Conservation (phyloP, 2,888 invertebrate genomes). For the Noctua fimbriata region DNA sequence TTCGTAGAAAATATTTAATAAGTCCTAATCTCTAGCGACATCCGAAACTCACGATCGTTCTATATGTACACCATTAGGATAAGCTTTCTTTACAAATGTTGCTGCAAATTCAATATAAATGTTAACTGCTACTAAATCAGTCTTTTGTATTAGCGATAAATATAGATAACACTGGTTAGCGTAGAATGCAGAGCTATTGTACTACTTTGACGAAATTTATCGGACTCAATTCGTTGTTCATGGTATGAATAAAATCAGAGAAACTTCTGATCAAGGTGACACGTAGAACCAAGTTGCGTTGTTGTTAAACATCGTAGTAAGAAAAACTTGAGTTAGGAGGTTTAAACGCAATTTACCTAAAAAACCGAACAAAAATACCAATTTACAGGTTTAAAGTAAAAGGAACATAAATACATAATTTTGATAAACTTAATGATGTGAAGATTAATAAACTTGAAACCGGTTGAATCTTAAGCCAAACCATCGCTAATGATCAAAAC, state of each 20-base stretch:
- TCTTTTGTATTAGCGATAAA: slow-evolving; percentile 36
- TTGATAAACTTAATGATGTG: neutral
- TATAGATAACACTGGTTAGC: slow-evolving; percentile 26
- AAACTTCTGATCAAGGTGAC: slow-evolving; percentile 56
- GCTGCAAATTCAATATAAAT: slow-evolving; percentile 35
- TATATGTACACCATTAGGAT: slow-evolving; percentile 56
- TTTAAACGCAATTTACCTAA: neutral
- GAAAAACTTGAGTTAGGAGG: neutral
- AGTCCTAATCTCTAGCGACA: slow-evolving; percentile 59
- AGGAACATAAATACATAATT: too few species aligned
- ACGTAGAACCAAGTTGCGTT: slow-evolving; percentile 25
- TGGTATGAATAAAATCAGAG: slow-evolving; percentile 35
- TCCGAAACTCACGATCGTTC: slow-evolving; percentile 56
- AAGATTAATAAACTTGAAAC: slow-evolving; percentile 8
- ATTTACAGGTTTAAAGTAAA: neutral
- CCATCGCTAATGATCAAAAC: slow-evolving; percentile 32
- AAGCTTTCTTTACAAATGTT: slow-evolving; percentile 58
- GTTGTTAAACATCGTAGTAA: neutral
- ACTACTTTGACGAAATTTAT: slow-evolving; percentile 36
- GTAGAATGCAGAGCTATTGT: slow-evolving; percentile 27
- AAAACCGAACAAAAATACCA: neutral
- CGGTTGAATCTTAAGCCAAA: neutral
- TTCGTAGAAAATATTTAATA: slow-evolving; percentile 49
- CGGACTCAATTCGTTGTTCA: slow-evolving; percentile 22
- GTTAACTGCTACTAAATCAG: slow-evolving; percentile 38